phyloP scores from a whole-genome alignment of 2,888 invertebrate species.

The Rhyacophila evoluta region DNA sequence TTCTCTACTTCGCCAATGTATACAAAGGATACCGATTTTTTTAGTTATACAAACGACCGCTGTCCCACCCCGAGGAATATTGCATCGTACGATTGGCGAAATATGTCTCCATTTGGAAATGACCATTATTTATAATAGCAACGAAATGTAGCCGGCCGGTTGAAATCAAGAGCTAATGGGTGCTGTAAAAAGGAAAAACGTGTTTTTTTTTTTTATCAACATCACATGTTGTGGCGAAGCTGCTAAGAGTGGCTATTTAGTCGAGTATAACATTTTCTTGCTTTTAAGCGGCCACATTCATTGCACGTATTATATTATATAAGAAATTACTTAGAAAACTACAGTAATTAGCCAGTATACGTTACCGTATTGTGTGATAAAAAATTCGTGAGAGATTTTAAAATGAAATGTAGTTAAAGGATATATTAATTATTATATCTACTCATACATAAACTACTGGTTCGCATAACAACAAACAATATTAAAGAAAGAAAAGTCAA shows the following conservation, averaged over 20 bases:
- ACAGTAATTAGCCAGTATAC: not conserved
- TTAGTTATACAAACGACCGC: too few species aligned
- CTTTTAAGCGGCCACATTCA: not conserved
- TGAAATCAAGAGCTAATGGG: conserved; percentile 22
- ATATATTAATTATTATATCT: too few species aligned
- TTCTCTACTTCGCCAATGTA: too few species aligned
- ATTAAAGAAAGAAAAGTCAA: too few species aligned
- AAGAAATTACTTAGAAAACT: not conserved
- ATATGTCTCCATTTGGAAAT: not conserved
- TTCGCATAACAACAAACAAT: too few species aligned
- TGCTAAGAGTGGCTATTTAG: not conserved
- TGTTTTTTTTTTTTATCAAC: conserved; percentile 15
- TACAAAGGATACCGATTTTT: too few species aligned
- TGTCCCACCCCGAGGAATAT: too few species aligned
- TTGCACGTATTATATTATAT: not conserved
- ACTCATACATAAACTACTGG: too few species aligned
- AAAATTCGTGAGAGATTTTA: too few species aligned
- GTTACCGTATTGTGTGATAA: too few species aligned
- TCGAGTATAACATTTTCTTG: not conserved
- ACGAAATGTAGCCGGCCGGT: not conserved
- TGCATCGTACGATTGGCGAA: too few species aligned
- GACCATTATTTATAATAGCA: not conserved
- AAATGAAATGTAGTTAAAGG: too few species aligned
- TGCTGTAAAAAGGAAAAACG: conserved; percentile 20
- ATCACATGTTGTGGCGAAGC: not conserved